Percentiles rank a stretch among this genome's conserved stretches.
Conservation (phyloP, 2,888 invertebrate species). For the Microdon myrmicae region DNA sequence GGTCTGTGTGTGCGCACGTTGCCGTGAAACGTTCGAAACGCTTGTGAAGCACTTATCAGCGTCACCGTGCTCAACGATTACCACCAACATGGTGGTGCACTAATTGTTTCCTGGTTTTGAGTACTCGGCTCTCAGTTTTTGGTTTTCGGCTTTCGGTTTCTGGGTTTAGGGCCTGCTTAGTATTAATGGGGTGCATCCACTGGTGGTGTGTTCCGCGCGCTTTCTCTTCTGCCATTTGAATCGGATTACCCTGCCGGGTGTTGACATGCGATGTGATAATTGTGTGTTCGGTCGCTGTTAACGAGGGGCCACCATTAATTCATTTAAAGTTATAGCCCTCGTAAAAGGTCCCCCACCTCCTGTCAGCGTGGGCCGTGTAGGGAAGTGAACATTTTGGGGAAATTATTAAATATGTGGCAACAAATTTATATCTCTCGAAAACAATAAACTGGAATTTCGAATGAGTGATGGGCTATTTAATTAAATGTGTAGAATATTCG, state of each 20-base stretch:
- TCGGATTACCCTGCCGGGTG: constrained; percentile 52
- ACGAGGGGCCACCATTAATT: constrained; percentile 51
- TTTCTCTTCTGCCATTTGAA: too few species aligned
- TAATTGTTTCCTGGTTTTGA: constrained; percentile 50
- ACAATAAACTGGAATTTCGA: constrained; percentile 28
- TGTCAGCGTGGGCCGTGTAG: not conserved
- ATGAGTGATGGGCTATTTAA: constrained; percentile 11
- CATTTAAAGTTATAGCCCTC: constrained; percentile 45
- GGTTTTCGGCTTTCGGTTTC: too few species aligned
- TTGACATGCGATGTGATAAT: constrained; percentile 53
- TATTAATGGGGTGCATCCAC: constrained; percentile 44
- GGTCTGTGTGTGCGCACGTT: constrained; percentile 29
- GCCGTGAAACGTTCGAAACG: constrained; percentile 17
- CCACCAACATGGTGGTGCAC: constrained; percentile 42
- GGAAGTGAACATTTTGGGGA: constrained; percentile 18
- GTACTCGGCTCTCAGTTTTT: too few species aligned
- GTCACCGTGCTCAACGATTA: constrained; percentile 42
- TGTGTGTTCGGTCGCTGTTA: constrained; percentile 40
- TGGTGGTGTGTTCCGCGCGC: constrained; percentile 36
- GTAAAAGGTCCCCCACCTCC: constrained; percentile 28
- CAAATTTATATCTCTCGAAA: constrained; percentile 37
- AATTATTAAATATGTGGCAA: constrained; percentile 46
- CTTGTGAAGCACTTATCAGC: constrained; percentile 43
- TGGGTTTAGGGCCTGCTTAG: constrained; percentile 26
- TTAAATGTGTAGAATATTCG: constrained; percentile 20